Evolutionary conservation across 2,888 invertebrate species (phyloP), one percentile per base, ranked within the genome.

Genomic region (Tubulanus polymorphus): DNA sequence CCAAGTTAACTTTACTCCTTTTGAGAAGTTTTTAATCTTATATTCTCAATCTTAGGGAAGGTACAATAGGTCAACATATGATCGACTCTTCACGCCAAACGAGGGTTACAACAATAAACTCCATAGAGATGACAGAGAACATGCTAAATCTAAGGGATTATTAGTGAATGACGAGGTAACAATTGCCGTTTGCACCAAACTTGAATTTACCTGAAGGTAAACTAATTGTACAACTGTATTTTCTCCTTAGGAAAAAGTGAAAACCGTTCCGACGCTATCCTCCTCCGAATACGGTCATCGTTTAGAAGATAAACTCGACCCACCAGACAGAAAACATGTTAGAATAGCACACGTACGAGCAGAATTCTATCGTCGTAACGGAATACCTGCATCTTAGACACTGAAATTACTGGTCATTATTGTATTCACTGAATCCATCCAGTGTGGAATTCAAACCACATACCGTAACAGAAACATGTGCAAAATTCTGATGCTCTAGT

Each of bases 41-140:
- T 47, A 12, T 51, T 18, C 54, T 23, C 25, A 5, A 41, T 46
- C 55, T 29, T 56, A 74, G 72, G 67, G 71, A 23, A 57, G 66
- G 25, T 69, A 71, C 47, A 63, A 66, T 3, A 63, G 64, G 18
- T 67, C 63, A 6, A 70, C 70, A 28, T 78, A 74, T 64, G 70
- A 77, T 55, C 59, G 75, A 57, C 60, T 73, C 26, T 76, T 73
- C 55, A 60, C 68, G 18, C 65, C 71, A 26, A 61, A 63, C 25
- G 58, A 61, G 41, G 72, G 63, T 10, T 78, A 67, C 61, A 75
- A 78, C 63, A 70, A 73, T 50, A 75, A 77, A 54, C 66, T 76
- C 8, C 78, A 76, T 62, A 64, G 77, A 52, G 72, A 73, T 67
- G 78, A 78, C 64, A 59, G 78, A 57, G 75, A 75, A 46, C 78